Evolutionary conservation across 2,797 vertebrate species (phyloP).

Genomic region (Eidolon dupreanum): DNA sequence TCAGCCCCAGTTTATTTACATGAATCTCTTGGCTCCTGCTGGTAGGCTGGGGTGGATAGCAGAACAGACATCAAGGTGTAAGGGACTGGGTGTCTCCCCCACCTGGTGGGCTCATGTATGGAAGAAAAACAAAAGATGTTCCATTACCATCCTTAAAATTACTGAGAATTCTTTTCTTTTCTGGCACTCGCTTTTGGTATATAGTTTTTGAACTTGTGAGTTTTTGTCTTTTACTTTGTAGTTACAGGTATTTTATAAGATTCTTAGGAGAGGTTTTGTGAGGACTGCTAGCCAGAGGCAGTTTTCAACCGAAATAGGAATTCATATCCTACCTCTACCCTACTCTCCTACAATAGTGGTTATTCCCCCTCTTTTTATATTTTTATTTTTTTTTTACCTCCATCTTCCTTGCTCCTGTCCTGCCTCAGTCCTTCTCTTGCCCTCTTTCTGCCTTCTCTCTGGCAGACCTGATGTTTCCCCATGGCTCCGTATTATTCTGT

Average conservation of each 20-base stretch:
- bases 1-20: not conserved
- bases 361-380: not conserved
- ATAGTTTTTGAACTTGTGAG: not conserved
- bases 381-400: too few relatives aligned
- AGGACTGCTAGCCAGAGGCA: not conserved
- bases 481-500: not conserved
- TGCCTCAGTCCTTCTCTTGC: not conserved
- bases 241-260: not conserved
- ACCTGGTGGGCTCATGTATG: too few relatives aligned
- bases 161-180: not conserved
- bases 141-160: not conserved
- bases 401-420: not conserved
- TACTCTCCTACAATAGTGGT: fast-evolving
- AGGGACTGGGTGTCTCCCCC: not conserved
- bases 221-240: conserved; percentile 8
- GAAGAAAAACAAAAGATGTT: not conserved
- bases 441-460: not conserved
- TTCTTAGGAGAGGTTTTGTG: not conserved
- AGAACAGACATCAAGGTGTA: too few relatives aligned
- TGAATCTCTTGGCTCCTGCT: not conserved
- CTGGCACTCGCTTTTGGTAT: not conserved
- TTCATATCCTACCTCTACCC: not conserved
- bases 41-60: not conserved
- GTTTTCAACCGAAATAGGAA: not conserved
- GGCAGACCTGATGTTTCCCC: not conserved